These are phyloP conservation scores for Caenorhabditis sp. DNA, from an alignment of 2,888 invertebrate species.

Conservation along the genomic window DNA sequence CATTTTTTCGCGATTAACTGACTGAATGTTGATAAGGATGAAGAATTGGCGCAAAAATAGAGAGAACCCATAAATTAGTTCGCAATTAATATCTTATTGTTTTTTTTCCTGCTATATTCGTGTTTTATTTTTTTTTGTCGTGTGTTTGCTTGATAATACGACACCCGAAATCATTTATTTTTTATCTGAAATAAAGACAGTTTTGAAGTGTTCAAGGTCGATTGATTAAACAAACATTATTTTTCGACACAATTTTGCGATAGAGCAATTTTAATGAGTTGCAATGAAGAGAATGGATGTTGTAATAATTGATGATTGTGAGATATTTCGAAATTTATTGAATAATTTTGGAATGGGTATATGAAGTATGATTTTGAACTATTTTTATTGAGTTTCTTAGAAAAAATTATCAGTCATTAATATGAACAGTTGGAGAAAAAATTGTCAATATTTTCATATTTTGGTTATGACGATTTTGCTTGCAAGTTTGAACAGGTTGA, in stretches of 20 bases:
- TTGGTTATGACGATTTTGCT: too few relatives aligned
- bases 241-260: background rate
- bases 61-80: background rate
- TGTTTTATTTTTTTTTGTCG: too few relatives aligned
- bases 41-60: background rate
- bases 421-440: too few relatives aligned
- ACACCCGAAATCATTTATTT: too few relatives aligned
- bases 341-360: background rate
- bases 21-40: background rate
- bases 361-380: too few relatives aligned
- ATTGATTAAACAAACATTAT: background rate
- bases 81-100: background rate
- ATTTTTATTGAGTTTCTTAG: too few relatives aligned
- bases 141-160: too few relatives aligned
- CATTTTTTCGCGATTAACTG: background rate
- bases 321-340: background rate
- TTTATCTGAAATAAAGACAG: background rate
- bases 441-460: too few relatives aligned
- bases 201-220: background rate
- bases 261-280: background rate
- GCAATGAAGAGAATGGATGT: slow-evolving; percentile 6
- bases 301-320: slow-evolving; percentile 6
- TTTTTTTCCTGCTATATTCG: background rate
- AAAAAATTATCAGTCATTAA: too few relatives aligned
- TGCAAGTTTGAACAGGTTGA: too few relatives aligned